phyloP scores from a whole-genome alignment of 2,113 vertebrate genomes.

The Noctilio leporinus region DNA sequence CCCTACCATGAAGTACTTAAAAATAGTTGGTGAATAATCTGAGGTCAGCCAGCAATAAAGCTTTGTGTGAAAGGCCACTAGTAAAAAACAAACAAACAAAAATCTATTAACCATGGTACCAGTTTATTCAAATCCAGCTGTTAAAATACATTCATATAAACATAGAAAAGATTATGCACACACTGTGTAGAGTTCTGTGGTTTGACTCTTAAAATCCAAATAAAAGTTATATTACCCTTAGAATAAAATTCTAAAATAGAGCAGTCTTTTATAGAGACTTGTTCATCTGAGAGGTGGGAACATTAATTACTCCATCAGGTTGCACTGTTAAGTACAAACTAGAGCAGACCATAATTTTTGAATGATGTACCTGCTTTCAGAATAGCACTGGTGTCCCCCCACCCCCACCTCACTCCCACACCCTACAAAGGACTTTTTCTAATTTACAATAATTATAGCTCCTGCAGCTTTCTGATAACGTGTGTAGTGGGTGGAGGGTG shows the following conservation, averaged over 20 bases:
- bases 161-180: conserved; percentile 60
- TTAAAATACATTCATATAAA: conserved; percentile 66
- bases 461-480: neutral
- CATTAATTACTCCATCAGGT: neutral
- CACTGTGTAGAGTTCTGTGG: conserved; percentile 37
- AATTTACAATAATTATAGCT: conserved; percentile 31
- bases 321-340: neutral
- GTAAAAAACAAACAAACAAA: no score
- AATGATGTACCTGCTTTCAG: neutral
- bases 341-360: conserved; percentile 2
- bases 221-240: conserved; percentile 56
- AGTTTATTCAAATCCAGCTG: conserved; percentile 56
- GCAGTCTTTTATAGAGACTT: conserved; percentile 7
- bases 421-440: neutral
- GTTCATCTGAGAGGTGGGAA: neutral
- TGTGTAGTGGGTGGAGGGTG: neutral
- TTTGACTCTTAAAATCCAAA: conserved; percentile 57
- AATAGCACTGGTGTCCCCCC: neutral
- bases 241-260: conserved; percentile 52
- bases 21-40: conserved; percentile 45
- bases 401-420: neutral
- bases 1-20: conserved; percentile 4
- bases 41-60: conserved; percentile 49
- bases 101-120: conserved; percentile 17
- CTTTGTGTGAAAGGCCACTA: conserved; percentile 40